Evolutionary conservation across 1,140 invertebrate species (phyloP), one percentile per base, ranked within the genome.

Genomic region (Trichonephila inaurata): DNA sequence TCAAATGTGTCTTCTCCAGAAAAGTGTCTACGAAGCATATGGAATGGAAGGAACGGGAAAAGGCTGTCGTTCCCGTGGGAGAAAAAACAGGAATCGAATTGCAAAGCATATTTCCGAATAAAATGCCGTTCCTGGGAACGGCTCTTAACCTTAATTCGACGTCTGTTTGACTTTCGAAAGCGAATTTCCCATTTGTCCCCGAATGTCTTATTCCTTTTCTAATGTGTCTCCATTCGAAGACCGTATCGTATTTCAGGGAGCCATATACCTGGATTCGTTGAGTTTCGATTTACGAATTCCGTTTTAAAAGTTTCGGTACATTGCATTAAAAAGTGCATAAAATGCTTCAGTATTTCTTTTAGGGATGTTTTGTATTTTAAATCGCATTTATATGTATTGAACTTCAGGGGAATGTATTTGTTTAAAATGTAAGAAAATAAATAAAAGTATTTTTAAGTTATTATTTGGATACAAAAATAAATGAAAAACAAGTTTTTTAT

Each of bases 71-170:
- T 77, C 72, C 72, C 33, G 12, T 18, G 72, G 72, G 72, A 77
- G 24, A 19, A 77, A 40, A 77, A 77, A 77, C 72, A 66, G 51
- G 77, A 91, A 91, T 91, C 77, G 89, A 82, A 91, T 91, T 82
- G 24, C 58, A 61, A 44, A 62, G 89, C 89, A 91, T 91, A 60
- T 91, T 91, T 82, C 58, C 60, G 69, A 91, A 62, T 81, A 82
- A 91, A 82, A 82, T 82, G 69, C 58, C 44, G 33, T 91, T 82
- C 44, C 28, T 51, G 72, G n/a, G 72, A 44, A 60, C 16, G 77
- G 72, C 69, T 91, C 61, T 81, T 82, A 91, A 82, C 58, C 77
- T 91, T 91, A 91, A 91, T 91, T 91, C 77, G 83, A 85, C 51
- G 83, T 85, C 83, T 85, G 51, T 77, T 77, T 77, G 72, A 77